Base-by-base conservation (phyloP, 2,113 vertebrate species). In the Antechinus flavipes region DNA sequence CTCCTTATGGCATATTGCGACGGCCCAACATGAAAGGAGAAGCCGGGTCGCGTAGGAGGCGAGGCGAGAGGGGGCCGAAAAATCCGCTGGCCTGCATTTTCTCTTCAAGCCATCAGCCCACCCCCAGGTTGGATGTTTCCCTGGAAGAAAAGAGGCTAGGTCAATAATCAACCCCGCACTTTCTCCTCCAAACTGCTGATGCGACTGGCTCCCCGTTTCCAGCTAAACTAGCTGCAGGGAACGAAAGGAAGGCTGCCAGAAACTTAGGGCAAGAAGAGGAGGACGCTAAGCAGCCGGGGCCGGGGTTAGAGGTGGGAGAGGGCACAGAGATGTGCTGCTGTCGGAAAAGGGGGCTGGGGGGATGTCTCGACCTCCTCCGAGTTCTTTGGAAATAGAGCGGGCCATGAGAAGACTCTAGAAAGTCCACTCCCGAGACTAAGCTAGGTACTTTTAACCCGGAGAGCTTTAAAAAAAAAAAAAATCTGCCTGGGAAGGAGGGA, bases 141-240 rank as follows among this genome's bases (percentile, higher is more conserved):
- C 98, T 98, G 99, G 98, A 98, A 98, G 98, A 98, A 98, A 98
- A 97, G 98, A 97, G 97, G 98, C 98, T 99, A 98, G 99, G 99
- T 99, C 99, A 99, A 99, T 99, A 99, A 99, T 99, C 99, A 99
- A 99, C 99, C 98, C 98, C 98, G 99, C 99, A 99, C 99, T 98
- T 99, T 98, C 99, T 98, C 98, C 98, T 97, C 97, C 95, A 98
- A 99, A 99, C 98, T 99, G 99, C 99, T 99, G 99, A 99, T 98
- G 98, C 97, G 95, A 97, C 98, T 95, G 95, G 99, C 97, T 96
- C 96, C 94, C 96, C 97, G 93, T 97, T 97, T 94, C 91, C 96
- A 76, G 58, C 95, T 91, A 94, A 97, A 95, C 96, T 97, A 98
- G 94, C 94, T 93, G 97, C 97, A 93, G 93, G 96, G 93, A 96